These are phyloP conservation scores for Scylla paramamosain DNA, from an alignment of 1,140 invertebrate genomes.

Conservation along the genomic window DNA sequence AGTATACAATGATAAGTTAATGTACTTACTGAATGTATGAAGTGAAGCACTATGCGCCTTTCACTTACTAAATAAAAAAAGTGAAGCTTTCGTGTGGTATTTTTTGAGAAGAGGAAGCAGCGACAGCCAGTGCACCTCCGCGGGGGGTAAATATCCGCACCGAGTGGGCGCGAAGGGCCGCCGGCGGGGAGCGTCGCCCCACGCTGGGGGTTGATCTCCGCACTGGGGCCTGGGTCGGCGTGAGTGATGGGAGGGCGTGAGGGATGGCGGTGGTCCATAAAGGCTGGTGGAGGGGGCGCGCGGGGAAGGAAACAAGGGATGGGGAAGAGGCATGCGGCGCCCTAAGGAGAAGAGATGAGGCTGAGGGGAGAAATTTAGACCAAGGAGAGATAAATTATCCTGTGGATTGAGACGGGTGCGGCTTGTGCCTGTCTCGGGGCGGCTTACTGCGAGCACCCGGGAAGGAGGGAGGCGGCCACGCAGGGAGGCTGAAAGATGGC, in stretches of 20 bases:
- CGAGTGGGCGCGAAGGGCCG: neutral
- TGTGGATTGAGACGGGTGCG: neutral
- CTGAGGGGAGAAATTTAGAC: constrained; percentile 22
- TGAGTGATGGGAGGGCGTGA: constrained; percentile 9
- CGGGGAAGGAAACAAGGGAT: neutral
- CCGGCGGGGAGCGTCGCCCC: neutral
- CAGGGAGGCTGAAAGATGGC: neutral
- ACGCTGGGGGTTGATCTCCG: neutral
- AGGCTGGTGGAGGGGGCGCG: neutral
- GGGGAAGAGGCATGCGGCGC: neutral
- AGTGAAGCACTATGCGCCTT: neutral
- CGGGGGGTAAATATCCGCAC: neutral
- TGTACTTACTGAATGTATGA: no score
- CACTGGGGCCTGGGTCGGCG: neutral
- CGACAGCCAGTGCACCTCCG: neutral
- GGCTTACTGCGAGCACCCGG: neutral
- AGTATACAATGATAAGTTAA: neutral
- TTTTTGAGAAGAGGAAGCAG: neutral
- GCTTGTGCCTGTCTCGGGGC: neutral
- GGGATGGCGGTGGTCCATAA: constrained; percentile 8
- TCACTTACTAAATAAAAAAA: neutral
- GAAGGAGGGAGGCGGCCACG: neutral
- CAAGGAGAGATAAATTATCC: constrained; percentile 14
- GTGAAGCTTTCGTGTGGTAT: neutral
- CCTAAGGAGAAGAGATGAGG: constrained; percentile 9